phyloP scores from a whole-genome alignment of 2,888 invertebrate genomes.

The Hypercompe scribonia region DNA sequence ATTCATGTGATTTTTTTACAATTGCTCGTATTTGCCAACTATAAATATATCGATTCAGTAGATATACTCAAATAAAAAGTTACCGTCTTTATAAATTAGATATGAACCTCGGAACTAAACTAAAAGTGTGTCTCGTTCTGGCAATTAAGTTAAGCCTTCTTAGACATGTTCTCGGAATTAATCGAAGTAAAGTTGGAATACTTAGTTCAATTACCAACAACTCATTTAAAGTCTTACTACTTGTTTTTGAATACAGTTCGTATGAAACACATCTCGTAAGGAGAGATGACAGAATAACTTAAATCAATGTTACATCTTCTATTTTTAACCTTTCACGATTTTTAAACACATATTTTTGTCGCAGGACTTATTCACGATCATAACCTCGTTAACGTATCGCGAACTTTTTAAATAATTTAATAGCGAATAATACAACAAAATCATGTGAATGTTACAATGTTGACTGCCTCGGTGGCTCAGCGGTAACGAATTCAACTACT shows the following conservation, averaged over 20 bases:
- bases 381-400: no score
- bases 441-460: no score
- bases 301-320: no score
- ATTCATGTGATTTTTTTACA: not conserved
- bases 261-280: not conserved
- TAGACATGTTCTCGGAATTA: not conserved
- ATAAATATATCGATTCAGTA: not conserved
- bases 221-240: conserved; percentile 9
- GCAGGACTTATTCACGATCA: no score
- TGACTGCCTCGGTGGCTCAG: no score
- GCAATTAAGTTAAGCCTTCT: not conserved
- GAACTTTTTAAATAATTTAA: no score
- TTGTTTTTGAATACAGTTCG: conserved; percentile 3
- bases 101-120: not conserved
- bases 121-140: not conserved
- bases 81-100: not conserved
- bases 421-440: no score
- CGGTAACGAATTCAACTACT: no score
- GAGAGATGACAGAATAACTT: no score
- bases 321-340: no score
- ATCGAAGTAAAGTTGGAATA: conserved; percentile 14
- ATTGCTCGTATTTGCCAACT: not conserved
- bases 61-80: not conserved
- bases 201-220: conserved; percentile 12
- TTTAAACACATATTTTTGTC: no score